A percentile compares a stretch with the other conserved stretches of the same genome.
Conservation (phyloP, 64 coral and sea anemone genomes). For the Dendronephthya gigantea region DNA sequence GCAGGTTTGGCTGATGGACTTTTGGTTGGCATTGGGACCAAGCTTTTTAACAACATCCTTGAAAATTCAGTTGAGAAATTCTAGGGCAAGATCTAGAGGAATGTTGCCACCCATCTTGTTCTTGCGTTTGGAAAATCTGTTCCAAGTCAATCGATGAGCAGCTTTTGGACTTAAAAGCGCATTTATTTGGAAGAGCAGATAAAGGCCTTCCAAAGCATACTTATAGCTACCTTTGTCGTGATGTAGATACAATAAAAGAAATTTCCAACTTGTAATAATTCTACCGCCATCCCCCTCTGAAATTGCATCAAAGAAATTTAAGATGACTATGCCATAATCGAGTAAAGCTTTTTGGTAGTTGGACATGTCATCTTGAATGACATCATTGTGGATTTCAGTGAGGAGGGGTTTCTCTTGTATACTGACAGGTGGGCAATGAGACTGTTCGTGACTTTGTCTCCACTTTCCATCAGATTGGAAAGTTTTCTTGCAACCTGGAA, state of each 20-base stretch:
- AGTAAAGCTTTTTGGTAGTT: slow-evolving; percentile 57
- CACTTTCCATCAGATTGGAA: slow-evolving; percentile 51
- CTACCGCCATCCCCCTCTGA: slow-evolving; percentile 55
- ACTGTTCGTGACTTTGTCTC: slow-evolving; percentile 34
- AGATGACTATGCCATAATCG: slow-evolving; percentile 62
- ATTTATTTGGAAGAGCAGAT: neutral
- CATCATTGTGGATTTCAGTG: neutral
- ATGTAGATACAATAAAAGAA: neutral
- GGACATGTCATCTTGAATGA: slow-evolving; percentile 49
- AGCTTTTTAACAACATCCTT: neutral
- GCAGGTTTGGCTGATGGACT: neutral
- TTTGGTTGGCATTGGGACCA: neutral
- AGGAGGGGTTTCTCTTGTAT: slow-evolving; percentile 2
- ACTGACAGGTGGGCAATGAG: slow-evolving; percentile 24
- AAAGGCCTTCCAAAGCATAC: neutral
- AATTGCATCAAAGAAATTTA: slow-evolving; percentile 67
- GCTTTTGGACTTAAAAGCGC: neutral
- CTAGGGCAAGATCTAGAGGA: neutral
- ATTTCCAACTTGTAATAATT: slow-evolving; percentile 14
- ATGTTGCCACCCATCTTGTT: neutral
- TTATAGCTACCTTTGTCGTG: neutral
- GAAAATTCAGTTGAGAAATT: neutral
- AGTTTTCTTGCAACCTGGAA: slow-evolving; percentile 56
- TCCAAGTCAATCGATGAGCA: neutral
- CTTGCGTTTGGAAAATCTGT: slow-evolving; percentile 1